Percentiles rank a stretch among this genome's conserved stretches.
Conservation (phyloP, 2,888 invertebrate genomes). For the Chaetoderma sp. region DNA sequence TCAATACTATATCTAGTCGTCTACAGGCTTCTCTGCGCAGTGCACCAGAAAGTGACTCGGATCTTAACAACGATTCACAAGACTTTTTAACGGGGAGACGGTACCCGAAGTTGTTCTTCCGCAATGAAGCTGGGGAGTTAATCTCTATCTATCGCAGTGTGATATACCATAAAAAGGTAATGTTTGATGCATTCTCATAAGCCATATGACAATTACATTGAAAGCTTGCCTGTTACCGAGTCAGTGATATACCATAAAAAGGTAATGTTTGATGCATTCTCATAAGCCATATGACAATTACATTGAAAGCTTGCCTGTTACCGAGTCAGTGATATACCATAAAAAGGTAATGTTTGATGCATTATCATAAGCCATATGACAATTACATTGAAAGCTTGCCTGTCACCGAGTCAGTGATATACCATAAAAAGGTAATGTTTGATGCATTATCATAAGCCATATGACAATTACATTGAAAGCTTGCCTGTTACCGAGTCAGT, state of each 20-base stretch:
- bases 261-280: conserved; percentile 43
- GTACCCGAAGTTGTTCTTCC: conserved; percentile 80
- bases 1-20: conserved; percentile 31
- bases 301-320: too few relatives aligned
- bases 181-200: background rate
- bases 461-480: too few relatives aligned
- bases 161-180: conserved; percentile 77
- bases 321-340: conserved; percentile 78
- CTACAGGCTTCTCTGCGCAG: conserved; percentile 19
- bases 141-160: conserved; percentile 82
- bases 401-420: too few relatives aligned
- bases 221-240: too few relatives aligned
- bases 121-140: conserved; percentile 77
- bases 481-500: too few relatives aligned
- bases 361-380: background rate
- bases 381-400: too few relatives aligned
- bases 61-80: conserved; percentile 26
- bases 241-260: conserved; percentile 79
- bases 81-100: conserved; percentile 35
- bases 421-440: conserved; percentile 74
- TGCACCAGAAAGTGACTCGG: conserved; percentile 46
- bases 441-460: background rate
- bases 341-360: conserved; percentile 71
- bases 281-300: background rate
- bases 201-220: too few relatives aligned